A percentile compares a stretch with the other conserved stretches of the same genome.
phyloP scores from a whole-genome alignment of 2,797 vertebrate species.

The Lateolabrax maculatus region DNA sequence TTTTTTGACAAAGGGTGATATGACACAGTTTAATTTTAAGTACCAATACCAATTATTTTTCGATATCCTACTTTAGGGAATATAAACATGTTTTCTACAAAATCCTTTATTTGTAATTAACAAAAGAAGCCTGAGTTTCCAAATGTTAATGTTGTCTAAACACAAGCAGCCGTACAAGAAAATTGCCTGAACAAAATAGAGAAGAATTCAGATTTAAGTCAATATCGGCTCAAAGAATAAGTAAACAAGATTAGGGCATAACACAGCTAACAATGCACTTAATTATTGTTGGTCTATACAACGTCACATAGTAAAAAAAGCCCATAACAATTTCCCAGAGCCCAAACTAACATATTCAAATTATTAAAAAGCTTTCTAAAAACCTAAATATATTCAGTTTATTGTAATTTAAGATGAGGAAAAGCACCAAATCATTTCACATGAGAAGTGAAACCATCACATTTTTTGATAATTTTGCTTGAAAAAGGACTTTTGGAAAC shows the following conservation, averaged over 20 bases:
- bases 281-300: neutral
- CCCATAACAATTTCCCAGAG: neutral
- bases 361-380: neutral
- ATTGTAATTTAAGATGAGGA: neutral
- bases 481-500: neutral
- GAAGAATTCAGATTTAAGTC: neutral
- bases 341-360: neutral
- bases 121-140: neutral
- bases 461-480: neutral
- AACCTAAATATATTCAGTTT: neutral
- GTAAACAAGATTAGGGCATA: neutral
- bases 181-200: neutral
- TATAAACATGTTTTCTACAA: neutral
- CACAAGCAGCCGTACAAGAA: neutral
- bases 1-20: no score
- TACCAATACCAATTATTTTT: neutral
- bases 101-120: neutral
- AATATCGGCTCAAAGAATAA: neutral
- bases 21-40: neutral
- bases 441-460: neutral
- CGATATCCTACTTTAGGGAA: neutral
- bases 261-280: neutral
- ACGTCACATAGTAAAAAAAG: neutral
- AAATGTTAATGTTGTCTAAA: neutral
- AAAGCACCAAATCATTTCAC: neutral